These are phyloP conservation scores for Tinea trinotella DNA, from an alignment of 2,888 invertebrate genomes.

Conservation along the genomic window DNA sequence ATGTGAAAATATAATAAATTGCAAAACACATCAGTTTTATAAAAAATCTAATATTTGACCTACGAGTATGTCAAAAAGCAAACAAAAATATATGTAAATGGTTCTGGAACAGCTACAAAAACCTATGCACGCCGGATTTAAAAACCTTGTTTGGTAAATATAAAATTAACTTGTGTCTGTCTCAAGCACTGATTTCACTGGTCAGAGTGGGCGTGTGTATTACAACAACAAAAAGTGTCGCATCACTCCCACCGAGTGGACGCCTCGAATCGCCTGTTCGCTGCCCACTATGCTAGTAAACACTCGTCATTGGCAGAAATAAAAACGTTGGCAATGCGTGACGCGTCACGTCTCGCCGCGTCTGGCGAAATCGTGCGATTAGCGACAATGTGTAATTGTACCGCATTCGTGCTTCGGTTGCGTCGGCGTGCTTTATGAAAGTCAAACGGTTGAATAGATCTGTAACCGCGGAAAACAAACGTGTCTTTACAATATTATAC, in stretches of 20 bases:
- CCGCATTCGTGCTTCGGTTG: constrained; percentile 42
- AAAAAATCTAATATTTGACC: too few relatives aligned
- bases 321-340: constrained; percentile 71
- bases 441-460: constrained; percentile 45
- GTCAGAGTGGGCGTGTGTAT: constrained; percentile 58
- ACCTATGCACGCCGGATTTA: too few relatives aligned
- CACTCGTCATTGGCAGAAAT: constrained; percentile 72
- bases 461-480: constrained; percentile 54
- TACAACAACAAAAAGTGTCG: constrained; percentile 53
- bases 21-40: too few relatives aligned
- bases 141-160: too few relatives aligned
- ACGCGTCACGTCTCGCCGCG: constrained; percentile 64
- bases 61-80: too few relatives aligned
- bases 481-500: constrained; percentile 55
- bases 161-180: not conserved
- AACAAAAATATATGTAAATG: too few relatives aligned
- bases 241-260: constrained; percentile 60
- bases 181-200: constrained; percentile 1
- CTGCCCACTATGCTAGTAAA: constrained; percentile 50
- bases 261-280: constrained; percentile 31
- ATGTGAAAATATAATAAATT: too few relatives aligned
- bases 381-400: constrained; percentile 63
- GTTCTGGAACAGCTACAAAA: too few relatives aligned
- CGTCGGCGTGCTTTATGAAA: constrained; percentile 65
- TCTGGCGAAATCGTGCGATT: constrained; percentile 60